A percentile compares a stretch with the other conserved stretches of the same genome.
These are phyloP conservation scores for Elysia crispata DNA, from an alignment of 2,888 invertebrate genomes.

Conservation along the genomic window DNA sequence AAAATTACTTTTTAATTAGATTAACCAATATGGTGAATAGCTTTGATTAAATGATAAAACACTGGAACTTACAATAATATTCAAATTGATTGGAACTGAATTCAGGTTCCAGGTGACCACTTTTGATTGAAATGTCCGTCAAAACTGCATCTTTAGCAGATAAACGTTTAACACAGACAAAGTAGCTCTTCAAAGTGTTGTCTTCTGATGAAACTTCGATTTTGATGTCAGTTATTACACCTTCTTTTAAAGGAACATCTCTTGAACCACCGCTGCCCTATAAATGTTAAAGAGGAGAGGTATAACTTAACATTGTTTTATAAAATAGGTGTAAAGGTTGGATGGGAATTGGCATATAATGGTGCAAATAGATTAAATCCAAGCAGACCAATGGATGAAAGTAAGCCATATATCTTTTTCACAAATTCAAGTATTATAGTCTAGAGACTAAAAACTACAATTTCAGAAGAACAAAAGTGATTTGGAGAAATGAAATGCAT, in stretches of 20 bases:
- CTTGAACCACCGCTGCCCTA: slow-evolving; percentile 70
- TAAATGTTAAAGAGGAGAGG: slow-evolving; percentile 5
- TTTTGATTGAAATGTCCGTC: slow-evolving; percentile 61
- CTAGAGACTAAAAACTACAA: too few relatives aligned
- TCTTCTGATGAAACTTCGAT: slow-evolving; percentile 77
- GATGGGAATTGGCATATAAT: too few relatives aligned
- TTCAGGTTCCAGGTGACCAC: slow-evolving; percentile 66
- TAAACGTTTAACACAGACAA: slow-evolving; percentile 71
- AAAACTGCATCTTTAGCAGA: slow-evolving; percentile 75
- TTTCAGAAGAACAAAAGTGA: too few relatives aligned
- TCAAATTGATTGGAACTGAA: slow-evolving; percentile 63
- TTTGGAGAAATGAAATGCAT: too few relatives aligned
- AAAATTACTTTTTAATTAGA: too few relatives aligned
- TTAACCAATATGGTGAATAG: too few relatives aligned
- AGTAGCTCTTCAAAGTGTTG: slow-evolving; percentile 73
- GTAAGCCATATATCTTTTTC: too few relatives aligned
- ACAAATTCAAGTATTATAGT: too few relatives aligned
- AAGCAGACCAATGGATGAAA: too few relatives aligned
- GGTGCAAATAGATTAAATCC: too few relatives aligned
- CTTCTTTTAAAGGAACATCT: slow-evolving; percentile 72
- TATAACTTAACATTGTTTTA: not conserved
- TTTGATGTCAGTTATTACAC: slow-evolving; percentile 72
- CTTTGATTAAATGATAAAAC: too few relatives aligned
- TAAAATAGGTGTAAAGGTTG: not conserved
- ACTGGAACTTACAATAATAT: slow-evolving; percentile 66